Evolutionary conservation across 1,140 invertebrate genomes (phyloP).

Genomic region (Drosophila lacertosa): DNA sequence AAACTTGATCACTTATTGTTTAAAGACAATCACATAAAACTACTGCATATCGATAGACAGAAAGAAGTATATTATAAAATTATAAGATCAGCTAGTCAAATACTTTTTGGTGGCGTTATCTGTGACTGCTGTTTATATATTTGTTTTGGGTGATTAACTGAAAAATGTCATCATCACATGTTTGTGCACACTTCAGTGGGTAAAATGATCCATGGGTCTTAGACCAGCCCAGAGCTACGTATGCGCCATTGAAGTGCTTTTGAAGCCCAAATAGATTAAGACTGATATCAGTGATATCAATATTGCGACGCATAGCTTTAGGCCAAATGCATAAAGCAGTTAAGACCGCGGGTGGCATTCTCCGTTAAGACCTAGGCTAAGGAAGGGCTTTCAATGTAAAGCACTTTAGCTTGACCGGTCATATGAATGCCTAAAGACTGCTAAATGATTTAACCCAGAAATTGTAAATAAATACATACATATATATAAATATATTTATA

Average conservation of each 20-base stretch:
- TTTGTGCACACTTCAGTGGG: constrained; percentile 36
- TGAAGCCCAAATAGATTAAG: constrained; percentile 33
- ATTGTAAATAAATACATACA: not conserved
- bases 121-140: constrained; percentile 3
- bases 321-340: constrained; percentile 5
- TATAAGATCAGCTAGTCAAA: not conserved
- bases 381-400: not conserved
- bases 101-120: constrained; percentile 34
- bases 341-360: not conserved
- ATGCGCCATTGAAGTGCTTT: constrained; percentile 43
- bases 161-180: constrained; percentile 43
- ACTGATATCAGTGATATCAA: constrained; percentile 14
- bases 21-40: no score
- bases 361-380: constrained; percentile 9
- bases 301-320: not conserved
- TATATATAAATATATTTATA: not conserved
- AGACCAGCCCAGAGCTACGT: not conserved
- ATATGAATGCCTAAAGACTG: constrained; percentile 1
- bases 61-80: not conserved
- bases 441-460: constrained; percentile 18
- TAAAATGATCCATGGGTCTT: constrained; percentile 37
- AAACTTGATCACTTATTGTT: no score
- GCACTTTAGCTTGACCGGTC: not conserved
- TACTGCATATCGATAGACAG: not conserved
- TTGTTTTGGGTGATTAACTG: constrained; percentile 2